Conservation (phyloP, 2,797 vertebrate genomes). For the Phalloptychus januarius region DNA sequence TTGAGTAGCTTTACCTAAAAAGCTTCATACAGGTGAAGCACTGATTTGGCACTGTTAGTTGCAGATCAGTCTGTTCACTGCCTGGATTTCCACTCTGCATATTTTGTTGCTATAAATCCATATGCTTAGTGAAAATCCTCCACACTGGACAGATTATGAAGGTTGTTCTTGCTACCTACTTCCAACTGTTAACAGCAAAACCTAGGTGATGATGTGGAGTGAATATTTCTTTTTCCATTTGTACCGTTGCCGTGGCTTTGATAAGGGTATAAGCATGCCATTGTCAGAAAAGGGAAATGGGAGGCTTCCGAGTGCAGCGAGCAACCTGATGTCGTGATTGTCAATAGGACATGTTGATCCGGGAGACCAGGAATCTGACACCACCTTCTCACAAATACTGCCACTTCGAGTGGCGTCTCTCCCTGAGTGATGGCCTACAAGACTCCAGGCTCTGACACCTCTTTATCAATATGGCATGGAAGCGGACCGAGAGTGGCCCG, state of each 20-base stretch:
- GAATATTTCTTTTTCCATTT: constrained; percentile 67
- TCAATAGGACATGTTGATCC: constrained; percentile 69
- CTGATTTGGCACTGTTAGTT: neutral
- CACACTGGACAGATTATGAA: constrained; percentile 51
- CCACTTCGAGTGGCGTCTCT: constrained; percentile 80
- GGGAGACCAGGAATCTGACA: constrained; percentile 87
- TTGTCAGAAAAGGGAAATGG: constrained; percentile 70
- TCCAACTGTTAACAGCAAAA: constrained; percentile 68
- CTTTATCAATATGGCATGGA: constrained; percentile 77
- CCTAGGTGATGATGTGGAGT: constrained; percentile 70
- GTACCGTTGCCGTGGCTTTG: constrained; percentile 58
- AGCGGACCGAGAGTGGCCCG: constrained; percentile 70
- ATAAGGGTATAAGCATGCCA: constrained; percentile 63
- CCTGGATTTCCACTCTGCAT: constrained; percentile 30
- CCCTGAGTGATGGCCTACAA: constrained; percentile 80
- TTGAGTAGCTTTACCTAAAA: neutral
- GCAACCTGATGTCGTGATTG: constrained; percentile 63
- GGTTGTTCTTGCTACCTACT: constrained; percentile 68
- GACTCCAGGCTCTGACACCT: constrained; percentile 82
- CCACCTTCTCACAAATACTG: constrained; percentile 76
- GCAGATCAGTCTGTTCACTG: constrained; percentile 9
- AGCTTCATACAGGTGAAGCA: neutral
- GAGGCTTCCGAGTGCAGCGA: constrained; percentile 61
- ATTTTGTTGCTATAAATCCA: constrained; percentile 43
- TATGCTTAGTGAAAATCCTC: constrained; percentile 37